phyloP scores from a whole-genome alignment of 2,113 vertebrate species.

The Porphyrio hochstetteri region DNA sequence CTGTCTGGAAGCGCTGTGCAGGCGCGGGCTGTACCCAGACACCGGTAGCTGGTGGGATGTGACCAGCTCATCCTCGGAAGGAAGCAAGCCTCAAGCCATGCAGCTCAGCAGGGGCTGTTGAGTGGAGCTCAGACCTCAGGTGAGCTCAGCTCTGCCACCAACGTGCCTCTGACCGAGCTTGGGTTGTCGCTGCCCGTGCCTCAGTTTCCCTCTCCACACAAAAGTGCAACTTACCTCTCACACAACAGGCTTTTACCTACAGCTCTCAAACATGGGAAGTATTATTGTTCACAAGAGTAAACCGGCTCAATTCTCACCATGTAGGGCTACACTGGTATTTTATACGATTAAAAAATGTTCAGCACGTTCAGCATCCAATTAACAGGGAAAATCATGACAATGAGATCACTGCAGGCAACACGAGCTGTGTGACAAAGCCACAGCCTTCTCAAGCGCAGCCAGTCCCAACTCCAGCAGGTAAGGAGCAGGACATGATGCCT shows the following conservation, averaged over 20 bases:
- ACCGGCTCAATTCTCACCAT: neutral
- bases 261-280: neutral
- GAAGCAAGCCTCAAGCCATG: fast-evolving
- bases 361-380: neutral
- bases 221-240: neutral
- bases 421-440: neutral
- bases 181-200: neutral
- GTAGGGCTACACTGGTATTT: neutral
- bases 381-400: neutral
- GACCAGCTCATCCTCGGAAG: fast-evolving
- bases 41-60: neutral
- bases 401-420: neutral
- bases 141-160: neutral
- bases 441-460: neutral
- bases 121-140: neutral
- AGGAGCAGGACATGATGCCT: neutral
- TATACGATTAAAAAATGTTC: neutral
- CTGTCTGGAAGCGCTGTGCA: neutral
- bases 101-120: neutral
- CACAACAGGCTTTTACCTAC: neutral
- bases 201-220: neutral
- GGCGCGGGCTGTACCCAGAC: fast-evolving
- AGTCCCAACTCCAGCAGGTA: neutral
- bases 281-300: neutral
- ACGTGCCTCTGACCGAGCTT: neutral